Evolutionary conservation across 1,140 invertebrate species (phyloP), one percentile per base, ranked within the genome.

Genomic region (Heliconius melpomene): DNA sequence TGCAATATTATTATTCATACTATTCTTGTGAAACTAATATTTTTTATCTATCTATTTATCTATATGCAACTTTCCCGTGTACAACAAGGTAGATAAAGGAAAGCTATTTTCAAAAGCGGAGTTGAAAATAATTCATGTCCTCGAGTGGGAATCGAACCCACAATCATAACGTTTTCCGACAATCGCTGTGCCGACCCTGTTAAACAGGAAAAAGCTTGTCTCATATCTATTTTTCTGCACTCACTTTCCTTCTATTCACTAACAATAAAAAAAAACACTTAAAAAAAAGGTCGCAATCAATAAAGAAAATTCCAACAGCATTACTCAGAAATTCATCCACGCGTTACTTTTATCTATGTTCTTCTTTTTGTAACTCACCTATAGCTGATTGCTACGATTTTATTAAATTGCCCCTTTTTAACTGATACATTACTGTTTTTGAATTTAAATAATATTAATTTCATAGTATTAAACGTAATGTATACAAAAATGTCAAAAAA

Each of bases 301-400:
- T 79, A 75, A 75, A 79, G 54, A 52, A 79, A 84, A 82, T 84
- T 82, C 79, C 80, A 75, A 79, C 77, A 84, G 74, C 77, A 82
- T 84, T 84, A 82, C 83, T 84, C 81, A 81, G 74, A 75, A 79
- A 79, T 29, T 32, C 77, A 78, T 76, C 60, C 73, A 84, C 54
- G 78, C 77, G 57, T 72, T 76, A 36, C 79, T 75, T 46, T 57
- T 36, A 82, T 80, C 70, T 78, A 60, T 57, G 73, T 78, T 75
- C 70, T 79, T 70, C 72, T 73, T 79, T 60, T 60, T 75, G 36
- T 71, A 7, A 52, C 18, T 75, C 32, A n/a, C 20, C 29, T 57
- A 52, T 38, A 38, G 73, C 73, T 9, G 38, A 71, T n/a, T 18
- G n/a, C 7, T 16, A 71, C 9, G 26, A 75, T n/a, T 54, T 52